Conservation (phyloP, 2,113 vertebrate species). For the Amphiprion ocellaris region DNA sequence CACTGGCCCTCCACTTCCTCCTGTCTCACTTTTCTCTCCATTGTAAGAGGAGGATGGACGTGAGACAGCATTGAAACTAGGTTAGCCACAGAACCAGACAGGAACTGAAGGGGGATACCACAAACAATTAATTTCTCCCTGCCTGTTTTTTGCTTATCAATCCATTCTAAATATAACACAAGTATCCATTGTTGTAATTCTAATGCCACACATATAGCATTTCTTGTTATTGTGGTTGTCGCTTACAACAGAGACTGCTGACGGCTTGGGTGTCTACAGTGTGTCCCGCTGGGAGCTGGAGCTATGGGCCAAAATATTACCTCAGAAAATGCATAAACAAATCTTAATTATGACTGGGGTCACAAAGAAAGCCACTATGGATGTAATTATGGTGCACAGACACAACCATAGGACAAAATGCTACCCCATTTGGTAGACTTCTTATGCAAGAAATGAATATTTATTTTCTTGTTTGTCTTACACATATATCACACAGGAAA, state of each 20-base stretch:
- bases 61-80: slow-evolving; percentile 72
- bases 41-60: slow-evolving; percentile 77
- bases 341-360: slow-evolving; percentile 62
- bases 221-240: slow-evolving; percentile 72
- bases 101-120: slow-evolving; percentile 66
- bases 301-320: slow-evolving; percentile 63
- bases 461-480: slow-evolving; percentile 68
- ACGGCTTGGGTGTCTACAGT: slow-evolving; percentile 50
- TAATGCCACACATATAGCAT: slow-evolving; percentile 44
- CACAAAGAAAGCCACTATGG: slow-evolving; percentile 43
- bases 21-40: slow-evolving; percentile 31
- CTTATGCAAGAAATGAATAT: slow-evolving; percentile 40
- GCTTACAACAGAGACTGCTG: slow-evolving; percentile 45
- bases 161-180: slow-evolving; percentile 73
- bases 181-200: slow-evolving; percentile 68
- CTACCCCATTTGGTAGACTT: slow-evolving; percentile 33
- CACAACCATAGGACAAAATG: slow-evolving; percentile 51
- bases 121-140: slow-evolving; percentile 75
- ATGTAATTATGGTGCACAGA: slow-evolving; percentile 63
- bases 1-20: slow-evolving; percentile 15
- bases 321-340: slow-evolving; percentile 66
- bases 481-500: slow-evolving; percentile 38
- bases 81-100: slow-evolving; percentile 68
- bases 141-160: slow-evolving; percentile 64
- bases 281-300: slow-evolving; percentile 57